Percentiles rank a stretch among this genome's conserved stretches.
phyloP scores from a whole-genome alignment of 2,888 invertebrate species.

The Dilophus febrilis region DNA sequence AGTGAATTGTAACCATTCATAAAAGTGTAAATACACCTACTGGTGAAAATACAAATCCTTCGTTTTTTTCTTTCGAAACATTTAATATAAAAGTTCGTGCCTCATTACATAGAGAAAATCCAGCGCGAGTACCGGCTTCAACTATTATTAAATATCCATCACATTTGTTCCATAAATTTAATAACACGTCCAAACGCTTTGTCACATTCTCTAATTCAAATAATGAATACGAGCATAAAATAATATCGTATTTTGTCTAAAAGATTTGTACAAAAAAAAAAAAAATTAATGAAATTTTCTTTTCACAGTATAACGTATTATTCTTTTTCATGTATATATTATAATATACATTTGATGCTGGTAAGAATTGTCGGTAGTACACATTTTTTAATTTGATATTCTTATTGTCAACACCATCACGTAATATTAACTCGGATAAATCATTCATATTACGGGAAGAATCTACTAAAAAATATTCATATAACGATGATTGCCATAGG shows the following conservation, averaged over 20 bases:
- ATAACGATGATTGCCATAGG: slow-evolving; percentile 52
- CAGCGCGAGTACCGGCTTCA: slow-evolving; percentile 69
- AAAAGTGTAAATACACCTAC: too few species aligned
- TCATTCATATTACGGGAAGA: slow-evolving; percentile 67
- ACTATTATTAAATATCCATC: slow-evolving; percentile 63
- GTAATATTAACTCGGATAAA: slow-evolving; percentile 51
- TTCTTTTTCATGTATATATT: not conserved
- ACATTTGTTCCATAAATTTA: slow-evolving; percentile 76
- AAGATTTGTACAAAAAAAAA: too few species aligned
- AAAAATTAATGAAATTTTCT: not conserved
- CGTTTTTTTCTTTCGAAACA: slow-evolving; percentile 23
- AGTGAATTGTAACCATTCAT: slow-evolving; percentile 6
- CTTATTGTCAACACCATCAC: slow-evolving; percentile 45
- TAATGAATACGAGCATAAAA: slow-evolving; percentile 62
- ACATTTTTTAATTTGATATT: slow-evolving; percentile 40
- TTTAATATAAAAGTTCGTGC: slow-evolving; percentile 62
- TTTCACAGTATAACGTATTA: not conserved
- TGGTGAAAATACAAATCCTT: slow-evolving; percentile 57
- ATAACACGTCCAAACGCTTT: slow-evolving; percentile 47
- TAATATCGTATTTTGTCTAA: slow-evolving; percentile 57
- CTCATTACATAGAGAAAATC: slow-evolving; percentile 67
- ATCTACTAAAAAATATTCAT: slow-evolving; percentile 77
- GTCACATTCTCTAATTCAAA: slow-evolving; percentile 57
- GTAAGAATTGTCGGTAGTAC: slow-evolving; percentile 67
- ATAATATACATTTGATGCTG: slow-evolving; percentile 29